Base-by-base conservation (phyloP, 2,888 invertebrate species). In the Caenorhabditis sp. region DNA sequence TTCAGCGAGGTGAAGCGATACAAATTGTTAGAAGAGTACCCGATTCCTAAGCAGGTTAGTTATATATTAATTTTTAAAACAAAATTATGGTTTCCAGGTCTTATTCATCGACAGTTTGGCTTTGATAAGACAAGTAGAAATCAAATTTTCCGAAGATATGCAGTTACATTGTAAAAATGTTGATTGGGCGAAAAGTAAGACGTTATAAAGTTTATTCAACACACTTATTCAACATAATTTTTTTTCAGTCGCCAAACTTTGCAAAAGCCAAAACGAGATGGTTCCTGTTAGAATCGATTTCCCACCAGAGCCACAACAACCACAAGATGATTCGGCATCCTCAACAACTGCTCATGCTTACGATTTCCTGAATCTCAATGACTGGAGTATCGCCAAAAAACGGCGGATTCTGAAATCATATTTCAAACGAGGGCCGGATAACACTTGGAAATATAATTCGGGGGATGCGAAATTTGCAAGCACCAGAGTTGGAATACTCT, bases 81-180 rank as follows among this genome's bases (percentile, higher is more conserved):
- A 31, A n/a, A 21, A 2, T 12, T 14, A 14, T 27, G 23, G 14
- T 21, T 23, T 64, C 17, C 20, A 80, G 67, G 62, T 84, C 8
- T 69, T 62, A 62, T 84, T 84, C 68, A 54, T 82, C 10, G 85
- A 85, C 67, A 79, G 79, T 12, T 70, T 78, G 17, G 43, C 81
- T 10, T 79, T 81, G 54, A 67, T 78, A 17, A 65, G 67, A 53
- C 68, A 83, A 43, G 67, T 85, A 17, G 85, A 85, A 56, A 53
- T 54, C 0, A 58, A 67, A 7, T 54, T 53, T 31, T 25, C 38
- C 3, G 54, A 54, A 20, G 49, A 64, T 20, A 57, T 65, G 8
- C 25, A 31, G 0, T 50, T 36, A 1, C 57, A 67, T 3, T 64
- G 59, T 54, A 67, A 67, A 49, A 49, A 58, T 23, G 27, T 72